phyloP scores from a whole-genome alignment of 64 coral and sea anemone species.

The Pocillopora damicornis region DNA sequence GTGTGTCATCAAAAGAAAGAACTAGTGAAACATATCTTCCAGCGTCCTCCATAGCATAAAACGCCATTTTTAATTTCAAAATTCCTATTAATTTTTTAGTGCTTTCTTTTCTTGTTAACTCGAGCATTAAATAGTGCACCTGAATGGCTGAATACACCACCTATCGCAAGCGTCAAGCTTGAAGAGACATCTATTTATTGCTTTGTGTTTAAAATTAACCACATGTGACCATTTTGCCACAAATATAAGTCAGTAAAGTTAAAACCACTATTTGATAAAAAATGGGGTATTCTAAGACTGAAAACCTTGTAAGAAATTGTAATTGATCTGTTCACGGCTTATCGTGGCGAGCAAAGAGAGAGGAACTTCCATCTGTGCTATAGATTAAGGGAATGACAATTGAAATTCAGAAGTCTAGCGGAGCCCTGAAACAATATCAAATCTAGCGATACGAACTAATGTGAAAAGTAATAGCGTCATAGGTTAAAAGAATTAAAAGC shows the following conservation, averaged over 20 bases:
- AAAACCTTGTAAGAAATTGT: constrained; percentile 1
- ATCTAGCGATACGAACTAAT: neutral
- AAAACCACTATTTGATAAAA: neutral
- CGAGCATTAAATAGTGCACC: neutral
- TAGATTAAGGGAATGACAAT: too few relatives aligned
- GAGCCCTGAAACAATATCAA: neutral
- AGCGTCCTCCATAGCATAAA: neutral
- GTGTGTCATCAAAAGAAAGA: neutral
- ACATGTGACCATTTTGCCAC: constrained; percentile 3
- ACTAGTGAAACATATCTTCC: neutral
- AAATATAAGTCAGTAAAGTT: neutral
- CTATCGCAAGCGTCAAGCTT: neutral
- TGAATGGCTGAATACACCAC: constrained; percentile 30
- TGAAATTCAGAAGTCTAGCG: too few relatives aligned
- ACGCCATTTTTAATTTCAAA: neutral
- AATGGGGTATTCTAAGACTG: neutral
- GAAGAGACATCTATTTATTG: neutral
- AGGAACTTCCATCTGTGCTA: too few relatives aligned
- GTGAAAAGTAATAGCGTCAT: neutral
- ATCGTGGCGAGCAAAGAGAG: too few relatives aligned
- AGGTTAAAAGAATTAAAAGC: neutral
- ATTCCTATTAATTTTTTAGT: constrained; percentile 22
- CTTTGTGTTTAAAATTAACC: neutral
- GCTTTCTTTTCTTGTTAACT: neutral
- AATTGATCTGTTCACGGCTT: too few relatives aligned